Evolutionary conservation across 2,888 invertebrate genomes (phyloP), one percentile per base, ranked within the genome.

Genomic region (Sphecodes monilicornis): DNA sequence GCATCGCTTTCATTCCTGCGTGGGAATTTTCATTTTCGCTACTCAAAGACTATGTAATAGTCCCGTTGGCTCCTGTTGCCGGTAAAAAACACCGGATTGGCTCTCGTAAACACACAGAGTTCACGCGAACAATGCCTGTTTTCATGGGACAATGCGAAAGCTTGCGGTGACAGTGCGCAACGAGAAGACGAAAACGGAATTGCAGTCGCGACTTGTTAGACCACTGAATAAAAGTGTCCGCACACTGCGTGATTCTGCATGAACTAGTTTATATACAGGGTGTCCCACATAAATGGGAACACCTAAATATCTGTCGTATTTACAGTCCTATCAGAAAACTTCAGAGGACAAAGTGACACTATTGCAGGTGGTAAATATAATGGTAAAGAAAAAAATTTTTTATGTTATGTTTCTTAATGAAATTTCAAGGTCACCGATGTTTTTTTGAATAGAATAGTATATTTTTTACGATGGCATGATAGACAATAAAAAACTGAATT

Each of bases 11-110:
- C 13, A 1, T 41, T 3, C 36, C 16, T 46, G 32, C 39, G 43
- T 54, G 29, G 29, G n/a, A 68, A 64, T 83, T 41, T 74, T 78
- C 73, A 78, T 84, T 74, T 84, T 83, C 78, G 41, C 3, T 29
- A 16, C 54, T 74, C 50, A 78, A 70, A 74, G 66, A 36, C 54
- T 60, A 29, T 60, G 29, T 18, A 29, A 60, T 60, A 29, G 54
- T 5, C 22, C 29, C 29, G 39, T 74, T n/a, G 22, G 26, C 16
- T 26, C 6, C 32, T 32, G 1, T 26, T 10, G 29, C 0, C 29
- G 18, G 46, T 32, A 29, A 16, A 68, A 43, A 50, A 29, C 18
- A 22, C n/a, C 10, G 36, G 18, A 76, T 66, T 70, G 68, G 36
- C 41, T 60, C 13, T 54, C 54, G 41, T 50, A 32, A 32, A 16